phyloP scores from a whole-genome alignment of 2,888 invertebrate species.

The Sclerodermus sp. region DNA sequence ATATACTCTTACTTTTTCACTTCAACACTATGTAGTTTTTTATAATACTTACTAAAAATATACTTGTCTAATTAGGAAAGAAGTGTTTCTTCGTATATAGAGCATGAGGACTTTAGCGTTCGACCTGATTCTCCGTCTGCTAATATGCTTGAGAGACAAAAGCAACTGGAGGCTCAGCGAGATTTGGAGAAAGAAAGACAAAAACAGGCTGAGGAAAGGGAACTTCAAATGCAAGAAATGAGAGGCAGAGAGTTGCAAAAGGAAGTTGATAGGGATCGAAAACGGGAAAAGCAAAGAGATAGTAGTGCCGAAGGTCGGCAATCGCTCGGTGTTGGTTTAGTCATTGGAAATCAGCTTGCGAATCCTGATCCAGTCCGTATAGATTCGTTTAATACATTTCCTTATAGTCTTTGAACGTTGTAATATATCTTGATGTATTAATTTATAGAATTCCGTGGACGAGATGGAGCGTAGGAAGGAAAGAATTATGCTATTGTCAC shows the following conservation, averaged over 20 bases:
- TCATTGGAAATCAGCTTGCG: constrained; percentile 69
- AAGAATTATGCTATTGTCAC: constrained; percentile 83
- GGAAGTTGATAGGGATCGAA: constrained; percentile 54
- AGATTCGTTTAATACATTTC: too few relatives aligned
- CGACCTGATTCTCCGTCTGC: constrained; percentile 42
- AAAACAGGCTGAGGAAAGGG: constrained; percentile 49
- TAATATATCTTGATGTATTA: too few relatives aligned
- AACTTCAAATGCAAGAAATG: constrained; percentile 49
- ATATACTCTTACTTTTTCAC: neutral
- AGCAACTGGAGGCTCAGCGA: constrained; percentile 59
- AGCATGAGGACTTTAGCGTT: constrained; percentile 43
- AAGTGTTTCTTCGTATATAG: constrained; percentile 46
- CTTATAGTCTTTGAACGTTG: too few relatives aligned
- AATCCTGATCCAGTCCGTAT: constrained; percentile 72
- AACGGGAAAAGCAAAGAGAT: constrained; percentile 42
- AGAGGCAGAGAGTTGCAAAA: constrained; percentile 51
- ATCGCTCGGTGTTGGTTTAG: constrained; percentile 59
- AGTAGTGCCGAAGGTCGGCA: constrained; percentile 39
- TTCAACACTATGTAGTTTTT: too few relatives aligned
- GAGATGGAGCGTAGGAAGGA: constrained; percentile 94
- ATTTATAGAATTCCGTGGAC: constrained; percentile 83
- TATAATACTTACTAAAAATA: too few relatives aligned
- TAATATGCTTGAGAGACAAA: constrained; percentile 47
- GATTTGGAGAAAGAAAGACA: constrained; percentile 51
- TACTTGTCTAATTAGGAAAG: constrained; percentile 38